Base-by-base conservation (phyloP, 1,140 invertebrate species). In the Saccostrea glomerata region DNA sequence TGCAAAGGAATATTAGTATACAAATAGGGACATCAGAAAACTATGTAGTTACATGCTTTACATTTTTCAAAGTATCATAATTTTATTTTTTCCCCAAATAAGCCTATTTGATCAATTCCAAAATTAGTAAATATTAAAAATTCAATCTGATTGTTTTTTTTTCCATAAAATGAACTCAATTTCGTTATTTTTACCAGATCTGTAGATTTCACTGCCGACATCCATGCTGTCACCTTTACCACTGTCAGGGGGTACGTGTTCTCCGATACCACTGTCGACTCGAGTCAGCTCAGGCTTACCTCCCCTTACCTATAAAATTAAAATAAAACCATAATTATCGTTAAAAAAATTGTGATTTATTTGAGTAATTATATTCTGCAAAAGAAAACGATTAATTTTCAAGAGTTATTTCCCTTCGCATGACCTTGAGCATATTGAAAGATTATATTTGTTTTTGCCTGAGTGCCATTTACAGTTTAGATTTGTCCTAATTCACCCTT, bases 181-280 rank as follows among this genome's bases (percentile, higher is more conserved):
- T 9, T 47, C 47, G 6, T 47, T 5, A n/a, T 11, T 25, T 70
- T 82, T 84, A 84, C 82, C 82, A 55, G 82, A 84, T 84, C 15
- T 84, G 54, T 55, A 54, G 17, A 55, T 84, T 84, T 84, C 82
- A 84, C 82, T 56, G 54, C 82, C 54, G 54, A 55, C 82, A 55
- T 55, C 40, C 5, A 55, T 20, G 17, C 82, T 84, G 23, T 84
- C 82, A 47, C 86, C 86, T n/a, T 55, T 55, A 6, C 82, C 77
- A 66, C 86, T 87, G 56, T 87, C 77, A 36, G 77, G 86, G 25
- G 86, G 82, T 55, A 36, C 23, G 36, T 25, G 17, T 11, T 70
- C 82, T 20, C 77, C 82, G 7, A 36, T 60, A 36, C 84, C 84
- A 85, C 84, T 85, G 56, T 85, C 84, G 12, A 25, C 30, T 47